Evolutionary conservation across 2,888 invertebrate species (phyloP).

Genomic region (Cerastis rubricosa): DNA sequence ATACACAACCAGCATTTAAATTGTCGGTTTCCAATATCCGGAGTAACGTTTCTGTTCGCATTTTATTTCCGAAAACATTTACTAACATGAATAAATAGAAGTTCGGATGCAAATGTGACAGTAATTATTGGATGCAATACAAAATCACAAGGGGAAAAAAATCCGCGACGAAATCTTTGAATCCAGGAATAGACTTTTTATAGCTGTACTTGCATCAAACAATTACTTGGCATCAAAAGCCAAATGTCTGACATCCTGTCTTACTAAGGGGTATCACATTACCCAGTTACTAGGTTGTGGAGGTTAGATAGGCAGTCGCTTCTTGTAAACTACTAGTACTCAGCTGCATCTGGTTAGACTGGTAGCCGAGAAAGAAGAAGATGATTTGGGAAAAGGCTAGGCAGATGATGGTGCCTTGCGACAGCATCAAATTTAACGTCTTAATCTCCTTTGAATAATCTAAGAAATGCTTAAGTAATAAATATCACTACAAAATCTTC

Average conservation of each 20-base stretch:
- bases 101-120: neutral
- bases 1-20: neutral
- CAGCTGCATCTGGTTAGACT: too few species aligned
- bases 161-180: too few species aligned
- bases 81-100: neutral
- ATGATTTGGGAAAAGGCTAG: too few species aligned
- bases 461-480: slow-evolving; percentile 17
- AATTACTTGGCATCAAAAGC: too few species aligned
- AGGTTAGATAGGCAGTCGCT: too few species aligned
- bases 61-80: neutral
- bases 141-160: neutral
- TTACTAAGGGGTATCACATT: too few species aligned
- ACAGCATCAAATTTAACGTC: slow-evolving; percentile 1
- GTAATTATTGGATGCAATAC: neutral
- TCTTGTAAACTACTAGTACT: too few species aligned
- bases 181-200: neutral
- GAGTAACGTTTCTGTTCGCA: neutral
- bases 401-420: too few species aligned
- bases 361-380: too few species aligned
- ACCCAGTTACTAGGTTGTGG: too few species aligned
- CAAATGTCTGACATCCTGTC: too few species aligned
- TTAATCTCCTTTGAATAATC: neutral
- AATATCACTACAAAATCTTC: slow-evolving; percentile 23
- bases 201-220: neutral
- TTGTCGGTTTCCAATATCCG: neutral